phyloP scores from a whole-genome alignment of 2,888 invertebrate species.

The Yponomeuta malinellus region DNA sequence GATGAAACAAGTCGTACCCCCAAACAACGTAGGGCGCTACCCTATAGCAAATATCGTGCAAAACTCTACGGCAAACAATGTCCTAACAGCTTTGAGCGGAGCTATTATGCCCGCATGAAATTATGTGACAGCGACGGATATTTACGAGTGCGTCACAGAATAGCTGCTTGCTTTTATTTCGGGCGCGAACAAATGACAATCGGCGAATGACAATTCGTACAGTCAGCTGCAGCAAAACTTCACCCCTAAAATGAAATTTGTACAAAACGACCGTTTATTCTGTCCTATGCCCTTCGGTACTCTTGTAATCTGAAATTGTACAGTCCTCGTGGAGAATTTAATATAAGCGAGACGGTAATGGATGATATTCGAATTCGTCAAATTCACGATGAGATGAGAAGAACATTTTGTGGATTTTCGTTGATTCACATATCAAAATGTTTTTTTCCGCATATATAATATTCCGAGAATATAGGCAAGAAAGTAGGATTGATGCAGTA shows the following conservation, averaged over 20 bases:
- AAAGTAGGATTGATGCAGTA: no score
- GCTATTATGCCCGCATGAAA: conserved; percentile 28
- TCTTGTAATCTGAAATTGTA: not conserved
- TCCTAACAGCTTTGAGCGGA: conserved; percentile 24
- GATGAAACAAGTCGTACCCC: conserved; percentile 13
- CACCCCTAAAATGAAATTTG: no score
- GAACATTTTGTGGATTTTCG: no score
- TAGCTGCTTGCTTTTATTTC: not conserved
- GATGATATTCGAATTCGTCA: not conserved
- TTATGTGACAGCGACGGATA: conserved; percentile 33
- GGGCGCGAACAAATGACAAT: not conserved
- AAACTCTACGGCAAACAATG: conserved; percentile 8
- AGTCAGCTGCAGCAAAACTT: not conserved
- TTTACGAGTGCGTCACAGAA: conserved; percentile 26
- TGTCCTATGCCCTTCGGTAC: not conserved
- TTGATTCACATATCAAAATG: no score
- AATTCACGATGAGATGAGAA: not conserved
- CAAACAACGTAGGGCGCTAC: not conserved
- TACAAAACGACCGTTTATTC: no score
- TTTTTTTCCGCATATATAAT: no score
- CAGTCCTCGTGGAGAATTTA: not conserved
- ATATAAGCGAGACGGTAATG: not conserved
- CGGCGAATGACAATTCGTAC: not conserved
- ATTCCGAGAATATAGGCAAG: no score
- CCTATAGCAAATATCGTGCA: not conserved